A percentile compares a stretch with the other conserved stretches of the same genome.
Evolutionary conservation across 2,113 vertebrate species (phyloP).

Genomic region (Urocynchramus pylzowi): DNA sequence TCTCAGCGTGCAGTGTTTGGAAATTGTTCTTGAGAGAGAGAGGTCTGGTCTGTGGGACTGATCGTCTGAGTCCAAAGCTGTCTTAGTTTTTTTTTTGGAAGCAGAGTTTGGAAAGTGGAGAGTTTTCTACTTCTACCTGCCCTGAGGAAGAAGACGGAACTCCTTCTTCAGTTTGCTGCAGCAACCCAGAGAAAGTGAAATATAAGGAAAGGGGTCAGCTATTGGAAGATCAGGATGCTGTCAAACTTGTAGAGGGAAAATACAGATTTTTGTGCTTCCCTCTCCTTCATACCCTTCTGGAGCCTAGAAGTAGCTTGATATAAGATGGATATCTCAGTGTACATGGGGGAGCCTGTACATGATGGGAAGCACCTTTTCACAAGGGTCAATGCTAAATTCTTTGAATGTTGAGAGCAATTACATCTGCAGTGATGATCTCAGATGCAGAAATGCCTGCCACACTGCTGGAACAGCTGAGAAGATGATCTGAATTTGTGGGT

Average conservation of each 20-base stretch:
- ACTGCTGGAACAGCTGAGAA: background rate
- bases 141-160: background rate
- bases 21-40: background rate
- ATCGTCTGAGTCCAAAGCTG: background rate
- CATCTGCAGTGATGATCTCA: background rate
- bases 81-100: background rate
- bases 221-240: background rate
- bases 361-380: background rate
- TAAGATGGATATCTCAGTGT: background rate
- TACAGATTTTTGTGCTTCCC: background rate
- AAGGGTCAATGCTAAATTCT: background rate
- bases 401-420: background rate
- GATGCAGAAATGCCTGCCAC: background rate
- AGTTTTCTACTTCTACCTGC: background rate
- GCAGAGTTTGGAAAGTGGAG: background rate
- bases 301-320: background rate
- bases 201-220: background rate
- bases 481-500: background rate
- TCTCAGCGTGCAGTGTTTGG: fast-evolving
- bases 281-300: background rate
- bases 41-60: background rate
- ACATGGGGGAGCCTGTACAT: background rate
- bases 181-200: background rate
- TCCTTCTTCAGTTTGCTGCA: background rate
- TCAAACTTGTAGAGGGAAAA: background rate